Base-by-base conservation (phyloP, 2,888 invertebrate species). In the Xiphydria camelus region DNA sequence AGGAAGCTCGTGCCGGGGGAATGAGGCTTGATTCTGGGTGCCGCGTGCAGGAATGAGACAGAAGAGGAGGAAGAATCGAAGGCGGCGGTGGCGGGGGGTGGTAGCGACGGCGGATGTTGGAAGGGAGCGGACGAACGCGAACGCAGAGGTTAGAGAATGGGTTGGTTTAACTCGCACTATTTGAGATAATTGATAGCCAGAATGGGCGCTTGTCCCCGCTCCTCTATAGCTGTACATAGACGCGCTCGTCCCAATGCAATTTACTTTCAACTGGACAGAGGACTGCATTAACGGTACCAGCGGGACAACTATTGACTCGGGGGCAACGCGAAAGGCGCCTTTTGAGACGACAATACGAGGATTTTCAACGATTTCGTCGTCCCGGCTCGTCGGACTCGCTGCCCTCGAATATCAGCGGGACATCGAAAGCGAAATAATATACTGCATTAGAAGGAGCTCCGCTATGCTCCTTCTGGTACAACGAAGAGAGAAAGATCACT, bases 131-230 rank as follows among this genome's bases (percentile, higher is more conserved):
- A n/a, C n/a, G n/a, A 7, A 32, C 42, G 51, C 37, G 52, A 49
- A 51, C 48, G 53, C n/a, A n/a, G 51, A 61, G 62, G 57, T 57
- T 53, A 55, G 60, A 56, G 61, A 68, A 66, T 63, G 55, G 61
- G 55, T 62, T 55, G 59, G 59, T 59, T 68, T 60, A 64, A 68
- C 60, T 62, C 63, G 58, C 57, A 52, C 68, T 64, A 65, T 68
- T 68, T 60, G 61, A 66, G 63, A 68, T 68, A 68, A 68, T 68
- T 68, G 65, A 68, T 63, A 63, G 61, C 54, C 50, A 57, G 55
- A 60, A 61, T 63, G 59, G 59, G 48, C 51, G 58, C 49, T 47
- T 57, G 48, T 59, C 50, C 50, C 46, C 47, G 46, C 43, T 53
- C 46, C 15, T 34, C 38, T 15, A 40, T 33, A 5, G 26, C 15